Conservation (phyloP, 1,140 invertebrate genomes). For the Rhopalosiphum padi region DNA sequence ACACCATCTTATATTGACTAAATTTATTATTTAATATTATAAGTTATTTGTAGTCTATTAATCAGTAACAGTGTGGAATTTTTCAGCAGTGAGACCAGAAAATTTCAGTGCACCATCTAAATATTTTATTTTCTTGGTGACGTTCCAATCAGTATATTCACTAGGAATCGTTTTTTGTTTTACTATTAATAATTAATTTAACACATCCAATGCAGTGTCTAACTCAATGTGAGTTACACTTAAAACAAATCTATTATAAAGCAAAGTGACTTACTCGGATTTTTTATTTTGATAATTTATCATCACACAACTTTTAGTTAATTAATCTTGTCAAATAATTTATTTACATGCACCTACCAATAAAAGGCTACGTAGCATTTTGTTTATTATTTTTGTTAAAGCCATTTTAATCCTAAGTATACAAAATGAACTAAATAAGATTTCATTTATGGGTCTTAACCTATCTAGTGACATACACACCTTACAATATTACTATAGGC, state of each 20-base stretch:
- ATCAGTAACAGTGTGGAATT: not conserved
- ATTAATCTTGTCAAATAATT: not conserved
- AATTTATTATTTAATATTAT: not conserved
- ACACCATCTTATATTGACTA: not conserved
- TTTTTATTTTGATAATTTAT: slow-evolving; percentile 20
- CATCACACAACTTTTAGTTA: not conserved
- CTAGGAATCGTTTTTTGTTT: not conserved
- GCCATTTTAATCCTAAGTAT: slow-evolving; percentile 4
- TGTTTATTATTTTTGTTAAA: not conserved
- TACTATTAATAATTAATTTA: not conserved
- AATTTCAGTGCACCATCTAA: not conserved
- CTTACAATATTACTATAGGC: not conserved
- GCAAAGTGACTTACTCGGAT: not conserved
- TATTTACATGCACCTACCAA: not conserved
- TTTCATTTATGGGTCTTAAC: slow-evolving; percentile 26
- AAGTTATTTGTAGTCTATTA: not conserved
- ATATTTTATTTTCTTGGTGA: not conserved
- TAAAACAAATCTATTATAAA: not conserved
- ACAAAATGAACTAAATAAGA: slow-evolving; percentile 30
- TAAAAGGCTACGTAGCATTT: not conserved
- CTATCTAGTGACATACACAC: not conserved
- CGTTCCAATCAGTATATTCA: not conserved
- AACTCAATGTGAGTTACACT: not conserved
- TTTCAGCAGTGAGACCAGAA: not conserved
- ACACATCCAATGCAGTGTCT: not conserved